Conservation (phyloP, 2,797 vertebrate genomes). For the Yasuhikotakia modesta region DNA sequence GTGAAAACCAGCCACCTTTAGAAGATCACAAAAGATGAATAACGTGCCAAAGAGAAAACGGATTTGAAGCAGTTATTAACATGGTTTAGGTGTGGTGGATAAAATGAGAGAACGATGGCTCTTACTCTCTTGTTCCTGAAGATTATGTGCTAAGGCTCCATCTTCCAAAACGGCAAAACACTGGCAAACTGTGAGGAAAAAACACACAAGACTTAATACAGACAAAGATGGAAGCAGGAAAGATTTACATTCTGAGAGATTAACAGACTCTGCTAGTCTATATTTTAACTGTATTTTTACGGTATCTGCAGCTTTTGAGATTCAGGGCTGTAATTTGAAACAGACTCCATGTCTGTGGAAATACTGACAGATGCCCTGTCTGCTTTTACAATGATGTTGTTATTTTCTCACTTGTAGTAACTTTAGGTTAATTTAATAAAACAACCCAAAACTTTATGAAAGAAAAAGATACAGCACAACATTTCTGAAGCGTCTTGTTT, state of each 20-base stretch:
- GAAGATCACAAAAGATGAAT: not conserved
- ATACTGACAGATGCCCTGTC: not conserved
- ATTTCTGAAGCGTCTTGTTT: conserved; percentile 1
- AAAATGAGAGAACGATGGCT: conserved; percentile 32
- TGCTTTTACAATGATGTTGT: not conserved
- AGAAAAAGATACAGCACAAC: not conserved
- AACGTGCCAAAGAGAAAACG: not conserved
- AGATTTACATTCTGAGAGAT: not conserved
- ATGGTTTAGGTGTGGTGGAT: conserved; percentile 11
- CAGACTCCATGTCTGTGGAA: not conserved
- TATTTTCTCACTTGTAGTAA: not conserved
- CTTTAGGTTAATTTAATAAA: conserved; percentile 8
- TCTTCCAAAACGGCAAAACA: conserved; percentile 79
- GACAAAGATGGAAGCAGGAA: conserved; percentile 12
- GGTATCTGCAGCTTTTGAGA: not conserved
- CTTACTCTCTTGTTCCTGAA: conserved; percentile 83
- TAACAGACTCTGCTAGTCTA: not conserved
- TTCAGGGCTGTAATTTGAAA: conserved; percentile 2
- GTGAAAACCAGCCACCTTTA: not conserved
- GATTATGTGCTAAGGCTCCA: conserved; percentile 73
- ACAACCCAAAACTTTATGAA: not conserved
- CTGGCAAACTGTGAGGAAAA: conserved; percentile 71
- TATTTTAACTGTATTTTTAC: not conserved
- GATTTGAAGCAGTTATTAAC: not conserved
- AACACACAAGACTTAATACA: conserved; percentile 39